Percentiles rank a stretch among this genome's conserved stretches.
These are phyloP conservation scores for Drosophila pachea DNA, from an alignment of 1,140 invertebrate species.

Conservation along the genomic window DNA sequence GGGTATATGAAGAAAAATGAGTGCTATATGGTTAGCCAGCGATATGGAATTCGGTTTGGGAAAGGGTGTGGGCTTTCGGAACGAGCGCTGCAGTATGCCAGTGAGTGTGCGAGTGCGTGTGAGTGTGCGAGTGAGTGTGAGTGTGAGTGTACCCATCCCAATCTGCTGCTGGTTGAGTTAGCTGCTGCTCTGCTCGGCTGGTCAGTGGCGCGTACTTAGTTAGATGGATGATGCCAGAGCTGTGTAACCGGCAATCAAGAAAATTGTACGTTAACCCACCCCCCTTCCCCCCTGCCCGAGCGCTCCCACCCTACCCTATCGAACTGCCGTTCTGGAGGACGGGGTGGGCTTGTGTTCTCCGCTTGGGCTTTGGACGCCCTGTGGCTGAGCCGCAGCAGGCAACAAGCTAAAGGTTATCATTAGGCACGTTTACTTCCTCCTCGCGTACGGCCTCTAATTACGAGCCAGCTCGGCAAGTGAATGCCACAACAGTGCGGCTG, in stretches of 20 bases:
- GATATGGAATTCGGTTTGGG: neutral
- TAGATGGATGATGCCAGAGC: constrained; percentile 46
- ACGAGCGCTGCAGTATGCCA: neutral
- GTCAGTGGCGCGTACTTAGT: constrained; percentile 74
- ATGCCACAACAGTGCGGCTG: constrained; percentile 25
- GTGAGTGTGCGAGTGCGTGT: neutral
- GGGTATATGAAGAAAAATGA: constrained; percentile 18
- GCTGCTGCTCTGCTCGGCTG: constrained; percentile 18
- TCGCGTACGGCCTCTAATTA: constrained; percentile 62
- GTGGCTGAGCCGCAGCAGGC: constrained; percentile 22
- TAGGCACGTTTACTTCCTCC: constrained; percentile 69
- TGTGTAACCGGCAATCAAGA: constrained; percentile 68
- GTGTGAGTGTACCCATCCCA: constrained; percentile 24
- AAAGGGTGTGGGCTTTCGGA: constrained; percentile 4
- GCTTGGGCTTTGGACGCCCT: constrained; percentile 20
- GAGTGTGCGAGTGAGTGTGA: constrained; percentile 13
- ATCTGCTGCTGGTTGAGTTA: constrained; percentile 1
- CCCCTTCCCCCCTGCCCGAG: too few relatives aligned
- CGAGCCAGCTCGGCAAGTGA: constrained; percentile 39
- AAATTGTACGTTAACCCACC: constrained; percentile 62
- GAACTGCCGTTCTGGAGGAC: neutral
- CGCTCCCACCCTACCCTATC: too few relatives aligned
- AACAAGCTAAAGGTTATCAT: constrained; percentile 71
- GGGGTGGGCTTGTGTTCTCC: neutral
- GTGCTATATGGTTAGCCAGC: constrained; percentile 22